Evolutionary conservation across 2,888 invertebrate species (phyloP), one percentile per base, ranked within the genome.

Genomic region (Ceramica pisi): DNA sequence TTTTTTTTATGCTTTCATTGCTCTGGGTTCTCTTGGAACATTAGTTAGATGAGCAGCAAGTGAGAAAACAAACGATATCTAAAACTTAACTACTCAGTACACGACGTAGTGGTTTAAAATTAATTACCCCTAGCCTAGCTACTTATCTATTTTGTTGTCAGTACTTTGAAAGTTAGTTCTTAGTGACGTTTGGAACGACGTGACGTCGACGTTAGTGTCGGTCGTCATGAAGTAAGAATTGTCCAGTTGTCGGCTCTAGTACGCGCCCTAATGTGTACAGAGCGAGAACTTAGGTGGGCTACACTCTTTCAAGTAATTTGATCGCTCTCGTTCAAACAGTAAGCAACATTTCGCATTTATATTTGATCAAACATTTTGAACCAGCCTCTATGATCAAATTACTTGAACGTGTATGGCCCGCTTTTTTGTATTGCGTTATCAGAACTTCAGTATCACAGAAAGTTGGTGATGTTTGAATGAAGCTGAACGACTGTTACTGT

Each of bases 161-260:
- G 69, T 63, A 77, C 77, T 65, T 59, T 31, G 23, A 41, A 67
- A 71, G 76, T 77, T 80, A 71, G 80, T 69, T 78, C 71, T 64
- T 56, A 60, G 61, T 61, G 67, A 81, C 68, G 35, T 60, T 72
- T 68, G 48, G 60, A 72, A 78, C 44, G 50, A 9, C 53, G 51
- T 53, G 38, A 41, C 59, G 48, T 55, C 56, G 53, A 51, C 53
- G 68, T 51, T n/a, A 38, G 61, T 41, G 56, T 26, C 61, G 26
- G 41, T 26, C 21, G 46, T 74, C 60, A 61, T 68, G 74, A 63
- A 72, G 59, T 55, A 75, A 81, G 78, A 83, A 82, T 75, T 67
- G 71, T 64, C 31, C 53, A 23, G 48, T 26, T 31, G 53, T 60
- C 57, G 23, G 50, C 50, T 64, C 41, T 56, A 46, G 59, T 64